phyloP scores from a whole-genome alignment of 2,888 invertebrate genomes.

The Plagiodera versicolora region DNA sequence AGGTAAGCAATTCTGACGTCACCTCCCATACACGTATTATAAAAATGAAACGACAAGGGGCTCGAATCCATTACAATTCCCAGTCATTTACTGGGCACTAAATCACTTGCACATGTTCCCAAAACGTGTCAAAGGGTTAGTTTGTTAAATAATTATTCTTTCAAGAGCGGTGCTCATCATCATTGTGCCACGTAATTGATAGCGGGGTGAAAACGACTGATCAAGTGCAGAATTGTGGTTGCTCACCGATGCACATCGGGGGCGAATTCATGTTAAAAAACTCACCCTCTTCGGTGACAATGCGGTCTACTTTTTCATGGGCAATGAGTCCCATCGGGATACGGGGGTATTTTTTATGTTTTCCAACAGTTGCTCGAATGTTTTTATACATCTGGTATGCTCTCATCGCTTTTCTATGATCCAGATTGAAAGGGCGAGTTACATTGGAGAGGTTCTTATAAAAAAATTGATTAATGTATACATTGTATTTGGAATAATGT shows the following conservation, averaged over 20 bases:
- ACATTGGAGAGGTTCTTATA: neutral
- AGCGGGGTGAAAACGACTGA: slow-evolving; percentile 38
- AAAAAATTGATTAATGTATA: neutral
- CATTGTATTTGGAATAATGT: too few species aligned
- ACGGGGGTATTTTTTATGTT: slow-evolving; percentile 41
- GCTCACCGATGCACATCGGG: slow-evolving; percentile 36
- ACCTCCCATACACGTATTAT: neutral
- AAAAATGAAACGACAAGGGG: too few species aligned
- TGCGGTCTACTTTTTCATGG: slow-evolving; percentile 41
- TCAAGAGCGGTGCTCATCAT: slow-evolving; percentile 22
- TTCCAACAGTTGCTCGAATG: slow-evolving; percentile 47
- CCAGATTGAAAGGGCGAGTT: neutral
- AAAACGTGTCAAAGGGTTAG: slow-evolving; percentile 40
- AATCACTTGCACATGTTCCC: slow-evolving; percentile 35
- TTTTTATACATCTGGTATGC: slow-evolving; percentile 34
- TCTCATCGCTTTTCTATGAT: slow-evolving; percentile 22
- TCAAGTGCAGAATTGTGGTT: slow-evolving; percentile 47
- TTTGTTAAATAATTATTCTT: slow-evolving; percentile 32
- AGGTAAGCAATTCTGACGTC: slow-evolving; percentile 63
- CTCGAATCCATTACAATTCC: slow-evolving; percentile 10
- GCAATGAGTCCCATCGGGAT: slow-evolving; percentile 38
- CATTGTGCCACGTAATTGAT: slow-evolving; percentile 20
- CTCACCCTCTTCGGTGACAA: slow-evolving; percentile 22
- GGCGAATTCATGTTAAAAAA: slow-evolving; percentile 37
- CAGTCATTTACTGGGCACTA: neutral